Evolutionary conservation across 2,797 vertebrate species (phyloP).

Genomic region (Megalops cyprinoides): DNA sequence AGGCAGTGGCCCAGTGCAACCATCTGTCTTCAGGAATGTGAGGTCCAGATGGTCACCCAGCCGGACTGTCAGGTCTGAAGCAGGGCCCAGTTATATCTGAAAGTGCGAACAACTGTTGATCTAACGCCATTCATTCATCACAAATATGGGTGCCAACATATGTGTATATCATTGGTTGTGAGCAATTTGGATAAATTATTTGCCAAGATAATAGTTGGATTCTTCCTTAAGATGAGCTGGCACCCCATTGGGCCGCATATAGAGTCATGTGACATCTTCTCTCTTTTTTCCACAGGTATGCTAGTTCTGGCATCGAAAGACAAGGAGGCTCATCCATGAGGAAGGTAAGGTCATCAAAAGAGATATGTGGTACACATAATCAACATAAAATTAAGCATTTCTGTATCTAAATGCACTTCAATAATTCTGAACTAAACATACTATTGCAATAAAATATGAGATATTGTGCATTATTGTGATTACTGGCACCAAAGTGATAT

Average conservation of each 20-base stretch:
- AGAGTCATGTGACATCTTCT: neutral
- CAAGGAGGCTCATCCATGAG: conserved; percentile 73
- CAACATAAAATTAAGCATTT: too few relatives aligned
- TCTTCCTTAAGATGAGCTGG: neutral
- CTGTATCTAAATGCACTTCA: too few relatives aligned
- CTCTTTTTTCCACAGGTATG: conserved; percentile 64
- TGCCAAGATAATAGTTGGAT: neutral
- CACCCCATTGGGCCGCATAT: neutral
- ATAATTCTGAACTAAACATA: too few relatives aligned
- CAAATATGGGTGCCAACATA: neutral
- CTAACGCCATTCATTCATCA: conserved; percentile 7
- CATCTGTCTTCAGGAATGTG: neutral
- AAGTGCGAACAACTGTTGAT: neutral
- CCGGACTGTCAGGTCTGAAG: neutral
- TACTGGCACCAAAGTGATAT: too few relatives aligned
- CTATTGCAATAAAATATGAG: too few relatives aligned
- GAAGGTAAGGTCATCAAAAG: conserved; percentile 75
- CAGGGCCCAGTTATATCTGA: neutral
- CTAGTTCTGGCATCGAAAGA: conserved; percentile 68
- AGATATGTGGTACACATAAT: too few relatives aligned
- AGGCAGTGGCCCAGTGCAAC: neutral
- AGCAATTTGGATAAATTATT: neutral
- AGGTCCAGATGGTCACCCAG: conserved; percentile 19
- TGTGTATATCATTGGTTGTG: neutral
- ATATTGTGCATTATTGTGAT: too few relatives aligned